A percentile compares a stretch with the other conserved stretches of the same genome.
Evolutionary conservation across 1,140 invertebrate genomes (phyloP).

Genomic region (Trichoplusia ni): DNA sequence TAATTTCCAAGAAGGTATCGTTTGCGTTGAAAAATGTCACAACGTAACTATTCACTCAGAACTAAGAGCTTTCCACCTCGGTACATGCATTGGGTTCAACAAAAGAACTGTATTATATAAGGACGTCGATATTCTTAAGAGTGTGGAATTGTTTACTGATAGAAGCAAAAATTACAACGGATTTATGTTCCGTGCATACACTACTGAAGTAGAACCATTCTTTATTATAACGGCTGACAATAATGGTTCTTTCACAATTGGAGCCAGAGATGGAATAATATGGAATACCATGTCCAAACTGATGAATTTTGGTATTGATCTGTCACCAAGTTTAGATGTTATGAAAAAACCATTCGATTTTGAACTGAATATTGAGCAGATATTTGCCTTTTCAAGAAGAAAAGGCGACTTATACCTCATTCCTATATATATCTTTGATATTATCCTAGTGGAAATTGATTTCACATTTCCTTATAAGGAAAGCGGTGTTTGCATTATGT

Average conservation of each 20-base stretch:
- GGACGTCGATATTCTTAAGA: conserved; percentile 32
- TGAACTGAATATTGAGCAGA: conserved; percentile 58
- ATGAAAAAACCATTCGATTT: conserved; percentile 60
- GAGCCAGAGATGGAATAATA: conserved; percentile 59
- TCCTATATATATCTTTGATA: conserved; percentile 68
- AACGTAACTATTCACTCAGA: conserved; percentile 63
- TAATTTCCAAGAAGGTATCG: conserved; percentile 50
- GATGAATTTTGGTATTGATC: conserved; percentile 69
- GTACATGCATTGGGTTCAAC: conserved; percentile 65
- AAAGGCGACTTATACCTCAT: conserved; percentile 63
- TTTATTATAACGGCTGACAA: conserved; percentile 47
- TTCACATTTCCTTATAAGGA: conserved; percentile 60
- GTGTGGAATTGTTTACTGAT: conserved; percentile 58
- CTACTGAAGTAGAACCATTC: conserved; percentile 64
- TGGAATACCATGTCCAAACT: conserved; percentile 64
- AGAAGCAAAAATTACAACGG: conserved; percentile 65
- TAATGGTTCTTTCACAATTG: conserved; percentile 52
- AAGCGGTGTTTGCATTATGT: conserved; percentile 69
- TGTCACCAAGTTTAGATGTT: conserved; percentile 44
- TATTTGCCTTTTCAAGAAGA: conserved; percentile 59
- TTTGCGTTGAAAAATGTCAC: conserved; percentile 58
- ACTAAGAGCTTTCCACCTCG: conserved; percentile 56
- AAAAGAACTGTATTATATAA: conserved; percentile 45
- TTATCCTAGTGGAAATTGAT: conserved; percentile 63
- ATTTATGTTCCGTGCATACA: conserved; percentile 52